Base-by-base conservation (phyloP, 2,113 vertebrate genomes). In the Sceloporus undulatus region DNA sequence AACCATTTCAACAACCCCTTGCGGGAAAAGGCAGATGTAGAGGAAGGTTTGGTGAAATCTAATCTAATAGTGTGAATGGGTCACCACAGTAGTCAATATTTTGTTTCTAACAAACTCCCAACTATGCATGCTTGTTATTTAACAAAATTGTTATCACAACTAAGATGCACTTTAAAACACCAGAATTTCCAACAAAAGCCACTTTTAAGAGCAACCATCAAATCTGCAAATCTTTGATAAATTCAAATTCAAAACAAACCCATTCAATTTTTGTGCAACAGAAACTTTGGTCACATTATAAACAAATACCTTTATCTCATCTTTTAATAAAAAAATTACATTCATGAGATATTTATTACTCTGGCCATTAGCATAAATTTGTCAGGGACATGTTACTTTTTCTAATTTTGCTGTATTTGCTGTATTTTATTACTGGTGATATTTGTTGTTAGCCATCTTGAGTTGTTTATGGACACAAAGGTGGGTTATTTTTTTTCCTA, bases 11-110 rank as follows among this genome's bases (percentile, higher is more conserved):
- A 7, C 21, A 78, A 85, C 9, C 8, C 3, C n/a, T 48, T 42
- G 59, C 34, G 25, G 9, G 23, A 54, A 38, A 59, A 40, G 5
- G 92, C 38, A 88, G 1, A 85, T 80, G 9, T 79, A 75, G 80
- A 89, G 54, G 75, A 88, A 74, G 85, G 38, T 65, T 54, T 59
- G 73, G n/a, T 74, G 62, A 88, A 88, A 34, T 3, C 2, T 4
- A 82, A 16, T 65, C 48, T 76, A 76, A 82, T 25, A 54, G 23
- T n/a, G 13, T 23, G 52, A 86, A 23, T 8, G 42, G 68, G 21
- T 29, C 19, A 19, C 5, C 9, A 25, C 25, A 34, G 59, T 48
- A 68, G 2, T 42, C 27, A 85, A 18, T 76, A 75, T 85, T 68
- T 52, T 27, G 29, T 40, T 78, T 65, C 27, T 29, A 27, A 77